These are phyloP conservation scores for Herpetotheres cachinnans DNA, from an alignment of 2,113 vertebrate genomes.

Conservation along the genomic window DNA sequence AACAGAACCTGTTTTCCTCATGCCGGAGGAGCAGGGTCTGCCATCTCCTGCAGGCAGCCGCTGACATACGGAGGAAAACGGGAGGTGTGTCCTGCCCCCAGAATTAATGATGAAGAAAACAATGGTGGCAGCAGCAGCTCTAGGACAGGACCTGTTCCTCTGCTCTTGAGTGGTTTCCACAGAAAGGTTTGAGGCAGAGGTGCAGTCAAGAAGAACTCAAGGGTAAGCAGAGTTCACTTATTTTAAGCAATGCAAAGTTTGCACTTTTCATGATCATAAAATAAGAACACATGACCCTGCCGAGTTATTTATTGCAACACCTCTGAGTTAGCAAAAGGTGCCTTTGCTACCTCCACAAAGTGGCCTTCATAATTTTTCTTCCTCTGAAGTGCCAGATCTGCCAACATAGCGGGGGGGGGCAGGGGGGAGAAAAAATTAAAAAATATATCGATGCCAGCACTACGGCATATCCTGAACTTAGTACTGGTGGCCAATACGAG, in stretches of 20 bases:
- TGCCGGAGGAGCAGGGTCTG: background rate
- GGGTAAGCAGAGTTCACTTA: background rate
- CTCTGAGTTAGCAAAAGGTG: constrained; percentile 19
- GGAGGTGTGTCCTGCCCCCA: background rate
- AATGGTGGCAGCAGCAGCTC: background rate
- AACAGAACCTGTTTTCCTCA: background rate
- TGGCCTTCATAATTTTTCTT: background rate
- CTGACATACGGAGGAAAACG: background rate
- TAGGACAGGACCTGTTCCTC: background rate
- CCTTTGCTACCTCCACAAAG: background rate
- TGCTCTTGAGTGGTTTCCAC: background rate
- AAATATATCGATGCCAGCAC: background rate
- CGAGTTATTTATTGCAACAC: background rate
- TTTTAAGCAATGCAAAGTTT: constrained; percentile 7
- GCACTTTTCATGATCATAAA: background rate
- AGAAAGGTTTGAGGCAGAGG: background rate
- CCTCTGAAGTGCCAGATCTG: background rate
- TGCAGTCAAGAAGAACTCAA: background rate
- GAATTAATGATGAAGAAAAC: background rate
- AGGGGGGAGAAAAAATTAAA: background rate
- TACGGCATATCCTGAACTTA: fast-evolving
- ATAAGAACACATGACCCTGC: background rate
- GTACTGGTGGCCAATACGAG: background rate
- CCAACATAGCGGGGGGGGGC: background rate
- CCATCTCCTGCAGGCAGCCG: background rate